phyloP scores from a whole-genome alignment of 2,888 invertebrate species.

The Craniophora ligustri region DNA sequence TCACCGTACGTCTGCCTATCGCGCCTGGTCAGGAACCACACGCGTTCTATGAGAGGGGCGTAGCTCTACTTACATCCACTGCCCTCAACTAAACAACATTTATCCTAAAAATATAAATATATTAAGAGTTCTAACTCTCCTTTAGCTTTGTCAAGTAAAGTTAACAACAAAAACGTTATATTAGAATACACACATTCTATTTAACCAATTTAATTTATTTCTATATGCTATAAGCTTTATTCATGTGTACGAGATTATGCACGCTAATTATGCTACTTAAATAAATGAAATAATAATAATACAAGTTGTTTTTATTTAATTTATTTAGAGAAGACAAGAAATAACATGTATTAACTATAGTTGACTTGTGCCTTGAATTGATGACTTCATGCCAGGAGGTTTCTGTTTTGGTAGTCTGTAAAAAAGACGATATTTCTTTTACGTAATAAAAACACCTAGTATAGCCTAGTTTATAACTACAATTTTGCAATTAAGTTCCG shows the following conservation, averaged over 20 bases:
- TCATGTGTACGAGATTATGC: conserved; percentile 18
- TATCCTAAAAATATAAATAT: neutral
- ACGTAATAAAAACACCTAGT: no score
- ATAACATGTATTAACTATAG: conserved; percentile 66
- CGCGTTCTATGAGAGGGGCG: conserved; percentile 99
- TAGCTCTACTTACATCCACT: conserved; percentile 98
- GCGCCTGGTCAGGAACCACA: conserved; percentile 97
- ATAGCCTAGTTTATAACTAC: no score
- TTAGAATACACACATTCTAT: conserved; percentile 3
- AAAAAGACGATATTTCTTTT: no score
- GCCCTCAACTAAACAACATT: conserved; percentile 89
- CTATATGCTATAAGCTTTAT: conserved; percentile 11
- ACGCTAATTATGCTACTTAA: conserved; percentile 32
- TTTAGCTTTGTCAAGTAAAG: neutral
- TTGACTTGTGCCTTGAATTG: conserved; percentile 83
- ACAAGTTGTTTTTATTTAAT: conserved; percentile 9
- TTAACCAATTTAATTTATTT: conserved; percentile 25
- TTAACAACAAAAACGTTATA: conserved; percentile 2
- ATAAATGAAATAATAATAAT: conserved; percentile 37
- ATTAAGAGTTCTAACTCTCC: neutral
- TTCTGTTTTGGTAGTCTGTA: conserved; percentile 83
- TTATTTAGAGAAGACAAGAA: conserved; percentile 11
- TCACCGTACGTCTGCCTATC: conserved; percentile 97
- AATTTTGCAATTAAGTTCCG: no score
- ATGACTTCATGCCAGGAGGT: conserved; percentile 76